Evolutionary conservation across 2,113 vertebrate species (phyloP).

Genomic region (Morone saxatilis): DNA sequence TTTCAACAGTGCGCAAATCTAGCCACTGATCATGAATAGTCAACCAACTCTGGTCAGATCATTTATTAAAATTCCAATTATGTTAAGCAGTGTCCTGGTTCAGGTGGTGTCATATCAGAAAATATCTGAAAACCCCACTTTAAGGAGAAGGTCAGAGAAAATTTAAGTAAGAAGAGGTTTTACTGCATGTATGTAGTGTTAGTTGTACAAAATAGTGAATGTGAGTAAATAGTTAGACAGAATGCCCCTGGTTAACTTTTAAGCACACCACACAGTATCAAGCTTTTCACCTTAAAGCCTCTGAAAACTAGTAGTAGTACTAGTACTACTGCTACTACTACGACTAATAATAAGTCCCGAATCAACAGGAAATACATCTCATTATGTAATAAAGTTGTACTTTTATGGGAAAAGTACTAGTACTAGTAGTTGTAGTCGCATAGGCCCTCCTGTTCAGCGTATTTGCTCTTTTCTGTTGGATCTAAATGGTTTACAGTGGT

Average conservation of each 20-base stretch:
- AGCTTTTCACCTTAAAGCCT: background rate
- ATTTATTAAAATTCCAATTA: background rate
- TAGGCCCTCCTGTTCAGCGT: background rate
- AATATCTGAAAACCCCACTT: no score
- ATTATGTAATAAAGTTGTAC: no score
- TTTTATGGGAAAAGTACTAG: no score
- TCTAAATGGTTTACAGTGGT: background rate
- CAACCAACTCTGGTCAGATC: background rate
- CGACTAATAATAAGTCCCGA: no score
- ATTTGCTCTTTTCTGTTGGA: background rate
- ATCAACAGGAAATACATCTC: no score
- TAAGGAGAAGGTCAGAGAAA: no score
- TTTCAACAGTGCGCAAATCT: constrained; percentile 69
- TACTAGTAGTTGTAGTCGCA: background rate
- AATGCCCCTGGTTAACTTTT: background rate
- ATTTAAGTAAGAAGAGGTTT: background rate
- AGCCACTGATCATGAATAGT: background rate
- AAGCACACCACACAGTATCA: background rate
- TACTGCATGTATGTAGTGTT: background rate
- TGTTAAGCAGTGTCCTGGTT: background rate
- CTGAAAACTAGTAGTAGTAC: background rate
- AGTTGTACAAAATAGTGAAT: background rate
- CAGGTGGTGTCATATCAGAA: no score
- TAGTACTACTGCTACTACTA: background rate
- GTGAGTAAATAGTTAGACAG: background rate